These are phyloP conservation scores for Rapana venosa DNA, from an alignment of 2,888 invertebrate species.

Conservation along the genomic window DNA sequence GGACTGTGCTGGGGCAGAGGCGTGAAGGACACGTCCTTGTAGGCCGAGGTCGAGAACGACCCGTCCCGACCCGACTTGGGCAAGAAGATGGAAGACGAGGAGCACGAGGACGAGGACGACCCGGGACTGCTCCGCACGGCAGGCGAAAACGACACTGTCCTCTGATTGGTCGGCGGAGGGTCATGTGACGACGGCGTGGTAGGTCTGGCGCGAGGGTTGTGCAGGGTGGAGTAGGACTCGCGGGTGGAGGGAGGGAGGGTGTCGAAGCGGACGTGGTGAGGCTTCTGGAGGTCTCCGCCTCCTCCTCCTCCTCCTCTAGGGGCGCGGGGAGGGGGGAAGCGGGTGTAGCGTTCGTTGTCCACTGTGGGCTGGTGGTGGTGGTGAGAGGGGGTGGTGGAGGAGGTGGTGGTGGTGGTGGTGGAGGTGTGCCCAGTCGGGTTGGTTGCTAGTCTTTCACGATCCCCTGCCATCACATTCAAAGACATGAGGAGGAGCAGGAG, in stretches of 20 bases:
- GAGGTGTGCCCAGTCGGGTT: neutral
- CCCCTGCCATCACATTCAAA: neutral
- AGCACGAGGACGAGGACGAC: too few relatives aligned
- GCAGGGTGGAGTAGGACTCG: neutral
- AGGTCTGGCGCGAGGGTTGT: neutral
- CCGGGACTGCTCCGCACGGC: neutral
- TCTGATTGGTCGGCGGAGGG: neutral
- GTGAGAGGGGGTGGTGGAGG: neutral
- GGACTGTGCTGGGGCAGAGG: conserved; percentile 35
- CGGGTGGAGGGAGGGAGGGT: neutral
- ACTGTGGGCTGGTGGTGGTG: neutral
- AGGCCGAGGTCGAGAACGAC: conserved; percentile 13
- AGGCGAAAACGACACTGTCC: conserved; percentile 18
- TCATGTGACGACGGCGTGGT: neutral
- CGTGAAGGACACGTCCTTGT: conserved; percentile 33
- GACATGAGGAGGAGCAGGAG: neutral
- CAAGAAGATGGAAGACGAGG: neutral
- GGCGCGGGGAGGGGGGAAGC: conserved; percentile 29
- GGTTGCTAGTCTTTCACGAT: conserved; percentile 3
- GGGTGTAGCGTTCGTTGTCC: conserved; percentile 31
- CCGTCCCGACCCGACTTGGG: neutral
- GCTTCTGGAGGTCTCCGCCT: neutral
- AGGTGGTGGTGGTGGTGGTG: neutral
- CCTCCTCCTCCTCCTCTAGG: neutral
- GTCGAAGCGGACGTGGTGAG: conserved; percentile 39